A percentile compares a stretch with the other conserved stretches of the same genome.
These are phyloP conservation scores for Conomelus anceps DNA, from an alignment of 2,888 invertebrate genomes.

Conservation along the genomic window DNA sequence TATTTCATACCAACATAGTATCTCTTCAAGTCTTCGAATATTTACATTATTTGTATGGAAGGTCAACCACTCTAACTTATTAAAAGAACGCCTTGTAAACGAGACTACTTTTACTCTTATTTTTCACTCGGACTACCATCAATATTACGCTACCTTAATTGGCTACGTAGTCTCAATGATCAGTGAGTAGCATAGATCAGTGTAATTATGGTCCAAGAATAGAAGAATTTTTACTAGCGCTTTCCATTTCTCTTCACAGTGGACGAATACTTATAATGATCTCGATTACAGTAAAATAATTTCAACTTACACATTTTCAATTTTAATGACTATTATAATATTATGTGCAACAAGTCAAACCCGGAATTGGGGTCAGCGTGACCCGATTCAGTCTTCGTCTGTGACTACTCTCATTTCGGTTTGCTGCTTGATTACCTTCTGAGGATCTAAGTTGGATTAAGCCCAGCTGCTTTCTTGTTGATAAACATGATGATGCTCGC, in stretches of 20 bases:
- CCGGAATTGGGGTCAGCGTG: background rate
- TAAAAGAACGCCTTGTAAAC: too few relatives aligned
- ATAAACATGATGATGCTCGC: background rate
- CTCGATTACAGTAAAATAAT: background rate
- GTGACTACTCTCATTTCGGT: background rate
- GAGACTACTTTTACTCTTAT: too few relatives aligned
- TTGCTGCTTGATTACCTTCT: background rate
- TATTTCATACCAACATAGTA: too few relatives aligned
- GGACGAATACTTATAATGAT: background rate
- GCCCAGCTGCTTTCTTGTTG: background rate
- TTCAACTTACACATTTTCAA: background rate
- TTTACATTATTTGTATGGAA: too few relatives aligned
- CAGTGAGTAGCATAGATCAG: too few relatives aligned
- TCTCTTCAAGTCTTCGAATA: too few relatives aligned
- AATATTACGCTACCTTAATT: too few relatives aligned
- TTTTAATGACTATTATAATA: background rate
- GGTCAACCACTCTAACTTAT: too few relatives aligned
- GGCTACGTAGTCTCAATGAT: too few relatives aligned
- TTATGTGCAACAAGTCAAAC: too few relatives aligned
- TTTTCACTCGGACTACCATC: too few relatives aligned
- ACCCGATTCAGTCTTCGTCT: background rate
- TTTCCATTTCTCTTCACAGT: background rate
- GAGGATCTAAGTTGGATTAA: background rate
- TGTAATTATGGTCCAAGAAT: too few relatives aligned
- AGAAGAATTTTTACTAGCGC: background rate